These are phyloP conservation scores for Aulostomus chinensis DNA, from an alignment of 2,797 vertebrate genomes.

Conservation along the genomic window DNA sequence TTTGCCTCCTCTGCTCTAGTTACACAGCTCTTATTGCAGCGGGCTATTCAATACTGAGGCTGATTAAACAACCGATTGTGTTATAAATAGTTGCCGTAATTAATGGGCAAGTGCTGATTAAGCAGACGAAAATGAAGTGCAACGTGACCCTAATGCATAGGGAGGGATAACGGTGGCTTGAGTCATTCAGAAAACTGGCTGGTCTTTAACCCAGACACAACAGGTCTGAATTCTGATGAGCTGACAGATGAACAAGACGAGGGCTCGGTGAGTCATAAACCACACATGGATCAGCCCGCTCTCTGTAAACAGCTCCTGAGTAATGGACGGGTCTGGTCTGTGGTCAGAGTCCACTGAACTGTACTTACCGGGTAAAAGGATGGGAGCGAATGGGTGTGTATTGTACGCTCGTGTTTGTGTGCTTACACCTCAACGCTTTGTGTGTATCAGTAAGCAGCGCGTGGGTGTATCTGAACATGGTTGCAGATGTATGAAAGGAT, in stretches of 20 bases:
- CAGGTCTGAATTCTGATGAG: slow-evolving; percentile 60
- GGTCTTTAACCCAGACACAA: slow-evolving; percentile 48
- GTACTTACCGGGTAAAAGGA: slow-evolving; percentile 26
- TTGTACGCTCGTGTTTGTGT: slow-evolving; percentile 24
- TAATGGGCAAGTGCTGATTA: slow-evolving; percentile 56
- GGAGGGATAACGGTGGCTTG: too few species aligned
- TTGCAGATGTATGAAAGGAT: slow-evolving; percentile 25
- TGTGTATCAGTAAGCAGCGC: not conserved
- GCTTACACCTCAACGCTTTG: slow-evolving; percentile 2
- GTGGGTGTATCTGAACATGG: slow-evolving; percentile 13
- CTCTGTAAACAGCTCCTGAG: slow-evolving; percentile 62
- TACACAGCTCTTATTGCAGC: slow-evolving; percentile 19
- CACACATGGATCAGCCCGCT: slow-evolving; percentile 46
- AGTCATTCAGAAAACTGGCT: slow-evolving; percentile 16
- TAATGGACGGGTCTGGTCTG: slow-evolving; percentile 43
- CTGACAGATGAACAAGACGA: slow-evolving; percentile 40
- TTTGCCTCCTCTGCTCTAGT: slow-evolving; percentile 45
- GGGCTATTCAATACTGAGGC: slow-evolving; percentile 27
- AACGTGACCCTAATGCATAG: slow-evolving; percentile 11
- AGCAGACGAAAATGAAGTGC: slow-evolving; percentile 32
- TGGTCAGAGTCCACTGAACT: slow-evolving; percentile 42
- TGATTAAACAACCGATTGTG: slow-evolving; percentile 53
- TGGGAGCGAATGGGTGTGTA: too few species aligned
- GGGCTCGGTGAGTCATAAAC: slow-evolving; percentile 61
- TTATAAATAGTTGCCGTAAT: slow-evolving; percentile 45